Percentiles rank a stretch among this genome's conserved stretches.
Conservation (phyloP, 2,888 invertebrate species). For the Crocallis elinguaria region DNA sequence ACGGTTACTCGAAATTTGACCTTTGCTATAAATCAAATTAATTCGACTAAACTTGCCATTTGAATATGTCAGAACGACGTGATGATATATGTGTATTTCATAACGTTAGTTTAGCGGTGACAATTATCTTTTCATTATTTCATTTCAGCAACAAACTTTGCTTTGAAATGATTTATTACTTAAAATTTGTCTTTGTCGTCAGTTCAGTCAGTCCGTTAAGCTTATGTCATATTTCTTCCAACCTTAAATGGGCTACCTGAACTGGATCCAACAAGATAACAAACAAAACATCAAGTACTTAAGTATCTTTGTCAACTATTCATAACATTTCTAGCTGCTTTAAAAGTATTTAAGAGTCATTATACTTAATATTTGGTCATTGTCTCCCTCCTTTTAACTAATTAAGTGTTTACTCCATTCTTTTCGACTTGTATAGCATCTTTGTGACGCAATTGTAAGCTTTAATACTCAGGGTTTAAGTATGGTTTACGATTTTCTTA, state of each 20-base stretch:
- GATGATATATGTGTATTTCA: too few relatives aligned
- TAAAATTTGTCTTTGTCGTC: constrained; percentile 2
- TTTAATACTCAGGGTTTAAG: constrained; percentile 41
- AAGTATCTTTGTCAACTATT: constrained; percentile 1
- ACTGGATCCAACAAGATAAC: constrained; percentile 21
- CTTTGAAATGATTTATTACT: constrained; percentile 7
- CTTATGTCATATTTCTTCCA: background rate
- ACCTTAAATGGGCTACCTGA: constrained; percentile 12
- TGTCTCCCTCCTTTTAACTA: constrained; percentile 62
- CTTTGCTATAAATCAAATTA: too few relatives aligned
- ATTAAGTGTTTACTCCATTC: constrained; percentile 60
- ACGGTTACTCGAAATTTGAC: background rate
- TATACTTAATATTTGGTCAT: constrained; percentile 63
- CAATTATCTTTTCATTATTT: background rate
- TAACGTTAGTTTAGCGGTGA: too few relatives aligned
- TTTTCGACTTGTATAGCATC: constrained; percentile 43
- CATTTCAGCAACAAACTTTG: background rate
- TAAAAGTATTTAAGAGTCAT: constrained; percentile 59
- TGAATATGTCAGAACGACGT: background rate
- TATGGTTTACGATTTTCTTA: constrained; percentile 40
- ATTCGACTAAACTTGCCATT: background rate
- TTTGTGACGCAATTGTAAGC: constrained; percentile 39
- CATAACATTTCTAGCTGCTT: constrained; percentile 29
- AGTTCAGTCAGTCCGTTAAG: constrained; percentile 4
- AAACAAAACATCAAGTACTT: constrained; percentile 13